phyloP scores from a whole-genome alignment of 2,888 invertebrate species.

The Callyntrura guangdongensis region DNA sequence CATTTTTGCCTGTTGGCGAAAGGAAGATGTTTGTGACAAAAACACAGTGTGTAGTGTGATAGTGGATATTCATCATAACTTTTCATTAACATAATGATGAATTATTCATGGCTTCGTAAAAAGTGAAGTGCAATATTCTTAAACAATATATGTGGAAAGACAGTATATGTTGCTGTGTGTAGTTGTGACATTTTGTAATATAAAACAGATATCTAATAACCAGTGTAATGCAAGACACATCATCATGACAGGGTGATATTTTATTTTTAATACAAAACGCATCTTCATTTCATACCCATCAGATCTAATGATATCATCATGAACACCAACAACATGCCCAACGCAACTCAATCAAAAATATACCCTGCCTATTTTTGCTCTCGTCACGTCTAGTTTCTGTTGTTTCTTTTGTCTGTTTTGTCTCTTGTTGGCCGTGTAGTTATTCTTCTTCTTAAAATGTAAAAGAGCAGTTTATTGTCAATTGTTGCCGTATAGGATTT shows the following conservation, averaged over 20 bases:
- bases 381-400: background rate
- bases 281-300: slow-evolving; percentile 41
- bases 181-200: slow-evolving; percentile 48
- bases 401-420: background rate
- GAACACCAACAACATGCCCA: background rate
- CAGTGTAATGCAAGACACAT: slow-evolving; percentile 6
- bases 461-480: background rate
- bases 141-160: background rate
- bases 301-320: slow-evolving; percentile 48
- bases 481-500: background rate
- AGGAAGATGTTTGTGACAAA: slow-evolving; percentile 61
- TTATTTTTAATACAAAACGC: slow-evolving; percentile 1
- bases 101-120: slow-evolving; percentile 73
- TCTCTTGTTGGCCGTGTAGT: background rate
- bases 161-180: background rate
- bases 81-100: slow-evolving; percentile 77
- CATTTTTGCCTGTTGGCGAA: slow-evolving; percentile 61
- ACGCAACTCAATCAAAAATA: slow-evolving; percentile 23
- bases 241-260: slow-evolving; percentile 16
- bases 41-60: slow-evolving; percentile 31
- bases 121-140: slow-evolving; percentile 53
- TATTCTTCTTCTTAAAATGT: background rate
- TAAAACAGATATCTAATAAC: background rate
- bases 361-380: background rate
- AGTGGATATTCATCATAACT: slow-evolving; percentile 74